These are phyloP conservation scores for Siphamia tubifer DNA, from an alignment of 2,113 vertebrate genomes.

Conservation along the genomic window DNA sequence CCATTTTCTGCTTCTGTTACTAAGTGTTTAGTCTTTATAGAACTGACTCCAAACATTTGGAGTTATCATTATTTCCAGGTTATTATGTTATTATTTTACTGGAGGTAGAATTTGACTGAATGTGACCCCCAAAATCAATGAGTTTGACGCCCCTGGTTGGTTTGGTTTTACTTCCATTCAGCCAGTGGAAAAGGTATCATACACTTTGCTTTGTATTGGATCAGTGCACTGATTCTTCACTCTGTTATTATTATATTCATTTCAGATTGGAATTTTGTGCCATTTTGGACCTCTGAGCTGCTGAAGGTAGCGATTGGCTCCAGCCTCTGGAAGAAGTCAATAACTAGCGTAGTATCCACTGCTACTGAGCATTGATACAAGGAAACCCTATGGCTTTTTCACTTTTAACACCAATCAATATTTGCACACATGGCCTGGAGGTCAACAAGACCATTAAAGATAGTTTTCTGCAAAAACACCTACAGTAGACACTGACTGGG, in stretches of 20 bases:
- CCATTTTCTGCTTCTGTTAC: too few relatives aligned
- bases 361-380: not conserved
- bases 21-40: too few relatives aligned
- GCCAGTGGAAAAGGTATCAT: too few relatives aligned
- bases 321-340: not conserved
- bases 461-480: constrained; percentile 3
- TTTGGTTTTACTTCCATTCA: not conserved
- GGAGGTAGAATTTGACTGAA: too few relatives aligned
- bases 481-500: constrained; percentile 43
- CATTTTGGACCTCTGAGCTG: not conserved
- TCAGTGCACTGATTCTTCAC: not conserved
- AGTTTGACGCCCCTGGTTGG: too few relatives aligned
- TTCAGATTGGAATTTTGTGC: not conserved
- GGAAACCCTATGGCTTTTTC: not conserved
- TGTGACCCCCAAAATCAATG: too few relatives aligned
- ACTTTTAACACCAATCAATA: constrained; percentile 31
- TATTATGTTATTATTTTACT: too few relatives aligned
- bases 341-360: not conserved
- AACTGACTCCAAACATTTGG: too few relatives aligned
- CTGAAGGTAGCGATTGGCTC: not conserved
- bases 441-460: constrained; percentile 45
- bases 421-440: constrained; percentile 29
- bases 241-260: too few relatives aligned
- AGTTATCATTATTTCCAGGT: too few relatives aligned
- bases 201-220: not conserved